phyloP scores from a whole-genome alignment of 2,888 invertebrate genomes.

The Yponomeuta malinellus region DNA sequence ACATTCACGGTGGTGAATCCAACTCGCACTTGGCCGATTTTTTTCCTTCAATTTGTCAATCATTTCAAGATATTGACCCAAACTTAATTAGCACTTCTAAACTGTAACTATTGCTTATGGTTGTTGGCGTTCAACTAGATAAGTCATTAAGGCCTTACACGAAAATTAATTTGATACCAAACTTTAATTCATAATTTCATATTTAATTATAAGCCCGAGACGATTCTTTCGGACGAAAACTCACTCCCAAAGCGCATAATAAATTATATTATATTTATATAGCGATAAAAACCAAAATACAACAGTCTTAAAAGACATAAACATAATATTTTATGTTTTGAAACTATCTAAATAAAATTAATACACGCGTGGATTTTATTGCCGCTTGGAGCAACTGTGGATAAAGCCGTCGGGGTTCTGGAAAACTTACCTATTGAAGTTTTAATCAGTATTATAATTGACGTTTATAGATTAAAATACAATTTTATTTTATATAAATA shows the following conservation, averaged over 20 bases:
- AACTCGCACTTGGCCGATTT: too few species aligned
- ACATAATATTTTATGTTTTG: conserved; percentile 5
- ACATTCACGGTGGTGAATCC: too few species aligned
- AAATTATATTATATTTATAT: conserved; percentile 6
- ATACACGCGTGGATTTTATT: neutral
- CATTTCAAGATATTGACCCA: neutral
- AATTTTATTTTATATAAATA: too few species aligned
- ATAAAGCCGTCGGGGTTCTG: too few species aligned
- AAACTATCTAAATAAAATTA: conserved; percentile 4
- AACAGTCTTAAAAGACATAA: conserved; percentile 4
- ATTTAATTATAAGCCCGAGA: conserved; percentile 15
- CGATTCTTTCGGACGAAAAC: conserved; percentile 1
- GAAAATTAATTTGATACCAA: neutral
- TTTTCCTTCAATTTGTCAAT: too few species aligned
- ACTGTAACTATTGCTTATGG: neutral
- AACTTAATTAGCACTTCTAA: neutral
- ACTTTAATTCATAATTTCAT: neutral
- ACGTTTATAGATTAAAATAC: too few species aligned
- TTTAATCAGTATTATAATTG: too few species aligned
- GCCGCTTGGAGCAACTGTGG: neutral
- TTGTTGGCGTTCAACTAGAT: neutral
- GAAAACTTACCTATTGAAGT: too few species aligned
- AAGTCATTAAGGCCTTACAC: neutral
- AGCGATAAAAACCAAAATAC: conserved; percentile 9
- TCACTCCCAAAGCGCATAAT: conserved; percentile 1